Base-by-base conservation (phyloP, 2,113 vertebrate species). In the Sylvia atricapilla region DNA sequence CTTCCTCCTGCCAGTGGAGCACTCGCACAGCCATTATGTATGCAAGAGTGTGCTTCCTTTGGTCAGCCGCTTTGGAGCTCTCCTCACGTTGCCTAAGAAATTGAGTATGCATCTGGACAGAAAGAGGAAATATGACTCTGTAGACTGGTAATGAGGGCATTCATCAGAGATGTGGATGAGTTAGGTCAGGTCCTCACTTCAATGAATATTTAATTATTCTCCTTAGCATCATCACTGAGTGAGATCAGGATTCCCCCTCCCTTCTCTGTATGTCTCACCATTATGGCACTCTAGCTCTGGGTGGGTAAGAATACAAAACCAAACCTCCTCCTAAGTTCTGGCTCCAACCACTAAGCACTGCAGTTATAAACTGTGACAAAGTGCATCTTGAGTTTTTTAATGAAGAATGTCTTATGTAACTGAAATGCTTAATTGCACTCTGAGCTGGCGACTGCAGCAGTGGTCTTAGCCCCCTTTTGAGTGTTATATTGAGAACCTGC, bases 81-180 rank as follows among this genome's bases (percentile, higher is more conserved):
- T 94, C 55, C 46, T 95, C 75, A 86, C 5, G 0, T 90, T 92
- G 59, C 72, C 68, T 58, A 28, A 62, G 82, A 82, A 92, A 88
- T 80, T 80, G 77, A 94, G 68, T 39, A 41, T 93, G n/a, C 79
- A 84, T 94, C 83, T 93, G 76, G 56, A 67, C 69, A 92, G 83
- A 93, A 92, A 50, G 39, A 92, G 84, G 74, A 96, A 92, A 94
- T 89, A 91, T 52, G 52, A 64, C 56, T 94, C 50, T 63, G 22
- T 81, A 87, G 76, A 8, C 56, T 94, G 64, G 58, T 93, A 93
- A 94, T 90, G 84, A 95, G 73, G 20, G 56, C 80, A 91, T 95
- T 93, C 86, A 89, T 94, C 93, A 93, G 74, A 58, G 21, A 89
- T 60, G 69, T 27, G 73, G 64, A 82, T 81, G 80, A 89, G 64